Base-by-base conservation (phyloP, 2,113 vertebrate species). In the Gymnogyps californianus region DNA sequence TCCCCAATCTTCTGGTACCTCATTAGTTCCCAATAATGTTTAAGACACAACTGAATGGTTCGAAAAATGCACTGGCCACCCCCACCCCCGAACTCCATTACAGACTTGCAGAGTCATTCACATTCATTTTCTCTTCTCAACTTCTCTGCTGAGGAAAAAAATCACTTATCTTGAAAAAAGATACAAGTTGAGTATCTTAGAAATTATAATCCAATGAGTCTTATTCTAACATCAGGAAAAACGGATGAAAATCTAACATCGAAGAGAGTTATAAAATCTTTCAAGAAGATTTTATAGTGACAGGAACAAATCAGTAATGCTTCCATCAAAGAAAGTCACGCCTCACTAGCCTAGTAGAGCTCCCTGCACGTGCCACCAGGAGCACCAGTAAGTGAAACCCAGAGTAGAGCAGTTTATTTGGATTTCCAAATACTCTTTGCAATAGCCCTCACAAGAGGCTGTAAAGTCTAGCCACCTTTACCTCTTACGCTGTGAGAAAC, bases 31-130 rank as follows among this genome's bases (percentile, higher is more conserved):
- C 75, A 61, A 16, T 40, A 64, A 82, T 15, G 25, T 78, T 58
- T 40, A 58, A 93, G 70, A 65, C 42, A 31, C 65, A 85, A 58
- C 34, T 58, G 79, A 78, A 85, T 42, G 66, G 65, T 25, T 78
- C n/a, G 70, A n/a, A 59, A 87, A 82, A 72, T 5, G 46, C 66
- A 61, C 42, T 20, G 70, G 65, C 54, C 59, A 78, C 61, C 87
- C 52, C 77, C 75, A 79, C 18, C n/a, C 76, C 52, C 25, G 3
- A 84, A 78, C 70, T 78, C 80, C 75, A 74, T 51, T 49, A 40
- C 52, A 84, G 87, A 72, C 87, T 66, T 88, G 77, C 79, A 84
- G 64, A 94, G 88, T 78, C 88, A 93, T 78, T 85, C 87, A 91
- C 61, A 32, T 82, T 93, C 59, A 67, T 78, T 89, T 91, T 69